phyloP scores from a whole-genome alignment of 2,113 vertebrate genomes.

The Chlorocebus sabaeus region DNA sequence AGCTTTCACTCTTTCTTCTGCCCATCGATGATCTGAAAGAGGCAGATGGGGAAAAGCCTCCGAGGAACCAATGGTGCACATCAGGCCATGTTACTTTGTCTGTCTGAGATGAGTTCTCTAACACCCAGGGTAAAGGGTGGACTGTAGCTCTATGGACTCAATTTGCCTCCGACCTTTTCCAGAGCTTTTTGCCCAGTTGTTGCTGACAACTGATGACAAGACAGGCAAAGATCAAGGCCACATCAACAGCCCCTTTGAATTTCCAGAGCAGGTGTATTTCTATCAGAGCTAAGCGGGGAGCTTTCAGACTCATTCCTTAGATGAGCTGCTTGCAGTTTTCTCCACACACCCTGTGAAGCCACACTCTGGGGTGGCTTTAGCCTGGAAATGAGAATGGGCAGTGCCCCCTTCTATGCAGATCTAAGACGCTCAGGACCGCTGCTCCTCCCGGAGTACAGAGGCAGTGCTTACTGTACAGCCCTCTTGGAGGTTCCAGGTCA shows the following conservation, averaged over 20 bases:
- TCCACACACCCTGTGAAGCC: conserved; percentile 83
- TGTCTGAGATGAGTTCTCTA: neutral
- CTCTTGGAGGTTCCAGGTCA: neutral
- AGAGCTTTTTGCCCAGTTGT: conserved; percentile 85
- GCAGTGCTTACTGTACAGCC: neutral
- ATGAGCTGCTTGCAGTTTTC: conserved; percentile 80
- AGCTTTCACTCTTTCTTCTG: conserved; percentile 10
- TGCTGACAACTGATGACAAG: conserved; percentile 84
- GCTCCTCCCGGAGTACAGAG: neutral
- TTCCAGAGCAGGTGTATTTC: conserved; percentile 86
- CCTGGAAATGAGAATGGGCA: conserved; percentile 80
- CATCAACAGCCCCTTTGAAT: conserved; percentile 80
- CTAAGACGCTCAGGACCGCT: neutral
- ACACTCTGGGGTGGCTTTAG: conserved; percentile 79
- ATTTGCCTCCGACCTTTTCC: conserved; percentile 89
- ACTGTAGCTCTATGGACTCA: conserved; percentile 83
- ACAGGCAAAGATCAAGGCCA: conserved; percentile 80
- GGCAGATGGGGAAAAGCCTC: neutral
- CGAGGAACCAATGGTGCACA: neutral
- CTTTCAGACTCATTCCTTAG: conserved; percentile 85
- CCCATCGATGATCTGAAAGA: neutral
- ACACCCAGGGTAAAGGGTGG: neutral
- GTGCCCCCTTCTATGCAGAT: conserved; percentile 79
- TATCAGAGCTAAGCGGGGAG: conserved; percentile 81
- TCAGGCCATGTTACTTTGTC: neutral